These are phyloP conservation scores for Heliopora coerulea DNA, from an alignment of 92 coral and sea anemone genomes.

Conservation along the genomic window DNA sequence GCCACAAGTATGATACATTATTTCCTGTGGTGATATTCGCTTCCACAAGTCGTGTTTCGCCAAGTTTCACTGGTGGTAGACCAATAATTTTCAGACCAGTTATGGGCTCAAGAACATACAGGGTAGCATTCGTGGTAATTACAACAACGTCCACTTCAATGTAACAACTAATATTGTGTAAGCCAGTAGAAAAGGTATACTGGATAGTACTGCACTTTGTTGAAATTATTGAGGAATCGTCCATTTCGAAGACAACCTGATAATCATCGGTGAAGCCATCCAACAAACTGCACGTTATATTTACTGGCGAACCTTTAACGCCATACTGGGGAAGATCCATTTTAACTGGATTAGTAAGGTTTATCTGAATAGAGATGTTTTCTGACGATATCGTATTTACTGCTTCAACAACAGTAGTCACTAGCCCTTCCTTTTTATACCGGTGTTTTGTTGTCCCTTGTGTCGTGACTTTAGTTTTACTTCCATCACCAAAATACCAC, in stretches of 20 bases:
- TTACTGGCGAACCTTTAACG: slow-evolving; percentile 4
- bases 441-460: neutral
- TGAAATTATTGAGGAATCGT: slow-evolving; percentile 17
- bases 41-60: slow-evolving; percentile 55
- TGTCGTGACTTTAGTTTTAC: slow-evolving; percentile 11
- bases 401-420: slow-evolving; percentile 27
- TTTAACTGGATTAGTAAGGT: slow-evolving; percentile 13
- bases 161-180: slow-evolving; percentile 2
- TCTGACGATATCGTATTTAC: slow-evolving; percentile 25
- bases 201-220: slow-evolving; percentile 30
- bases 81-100: slow-evolving; percentile 55
- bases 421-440: neutral
- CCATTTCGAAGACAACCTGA: neutral
- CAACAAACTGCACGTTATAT: slow-evolving; percentile 25
- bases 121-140: slow-evolving; percentile 38
- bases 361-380: neutral
- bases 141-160: slow-evolving; percentile 36
- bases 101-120: slow-evolving; percentile 67
- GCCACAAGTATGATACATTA: slow-evolving; percentile 76
- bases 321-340: slow-evolving; percentile 3
- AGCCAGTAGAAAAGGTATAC: slow-evolving; percentile 57
- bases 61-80: slow-evolving; percentile 64
- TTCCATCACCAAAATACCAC: slow-evolving; percentile 82
- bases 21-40: slow-evolving; percentile 67
- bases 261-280: neutral